Evolutionary conservation across 2,888 invertebrate species (phyloP).

Genomic region (Spodoptera littoralis): DNA sequence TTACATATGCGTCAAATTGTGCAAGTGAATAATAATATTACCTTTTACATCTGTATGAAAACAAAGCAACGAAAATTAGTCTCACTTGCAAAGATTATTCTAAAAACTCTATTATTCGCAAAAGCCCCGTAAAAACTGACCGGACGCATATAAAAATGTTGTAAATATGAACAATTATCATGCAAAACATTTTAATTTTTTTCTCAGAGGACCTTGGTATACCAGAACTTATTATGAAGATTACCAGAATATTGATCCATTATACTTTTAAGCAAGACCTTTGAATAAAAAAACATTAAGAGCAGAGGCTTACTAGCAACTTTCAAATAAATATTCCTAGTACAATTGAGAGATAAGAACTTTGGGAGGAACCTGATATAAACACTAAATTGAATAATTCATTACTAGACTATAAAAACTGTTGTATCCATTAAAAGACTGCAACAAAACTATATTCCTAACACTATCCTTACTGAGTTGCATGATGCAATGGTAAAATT

Average conservation of each 20-base stretch:
- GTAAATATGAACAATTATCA: constrained; percentile 33
- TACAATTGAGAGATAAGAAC: too few species aligned
- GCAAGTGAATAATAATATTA: background rate
- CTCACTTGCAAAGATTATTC: too few species aligned
- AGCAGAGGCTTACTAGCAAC: constrained; percentile 28
- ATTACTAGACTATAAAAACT: too few species aligned
- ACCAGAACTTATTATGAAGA: constrained; percentile 31
- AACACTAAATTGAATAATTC: too few species aligned
- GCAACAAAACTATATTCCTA: too few species aligned
- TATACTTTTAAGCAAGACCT: constrained; percentile 43
- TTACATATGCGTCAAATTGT: constrained; percentile 20
- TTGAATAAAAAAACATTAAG: constrained; percentile 40
- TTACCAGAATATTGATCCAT: constrained; percentile 40
- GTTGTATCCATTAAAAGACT: too few species aligned
- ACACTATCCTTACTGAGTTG: too few species aligned
- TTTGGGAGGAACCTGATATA: too few species aligned
- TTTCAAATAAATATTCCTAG: constrained; percentile 4
- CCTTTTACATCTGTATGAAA: too few species aligned
- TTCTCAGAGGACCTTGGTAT: constrained; percentile 29
- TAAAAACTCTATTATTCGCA: too few species aligned
- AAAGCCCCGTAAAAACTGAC: background rate
- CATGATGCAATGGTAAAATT: too few species aligned
- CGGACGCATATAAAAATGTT: constrained; percentile 34
- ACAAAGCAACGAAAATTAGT: too few species aligned
- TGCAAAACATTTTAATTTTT: constrained; percentile 33